Conservation (phyloP, 2,113 vertebrate species). For the Ailuropoda melanoleuca region DNA sequence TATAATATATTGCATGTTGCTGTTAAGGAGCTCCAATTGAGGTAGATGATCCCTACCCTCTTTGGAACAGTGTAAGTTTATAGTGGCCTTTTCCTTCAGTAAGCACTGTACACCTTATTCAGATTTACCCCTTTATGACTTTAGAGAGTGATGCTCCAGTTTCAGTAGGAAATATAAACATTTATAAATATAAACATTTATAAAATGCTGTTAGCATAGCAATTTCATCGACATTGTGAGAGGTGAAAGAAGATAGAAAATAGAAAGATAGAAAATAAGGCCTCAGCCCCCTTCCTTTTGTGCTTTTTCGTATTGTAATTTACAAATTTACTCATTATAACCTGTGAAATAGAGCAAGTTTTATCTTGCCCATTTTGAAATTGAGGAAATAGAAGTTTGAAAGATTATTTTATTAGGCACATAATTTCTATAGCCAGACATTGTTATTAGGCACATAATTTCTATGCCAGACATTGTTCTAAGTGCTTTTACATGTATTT, state of each 20-base stretch:
- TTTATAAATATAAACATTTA: neutral
- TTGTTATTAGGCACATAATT: conserved; percentile 40
- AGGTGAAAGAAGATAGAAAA: neutral
- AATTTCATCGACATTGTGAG: neutral
- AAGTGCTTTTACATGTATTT: conserved; percentile 18
- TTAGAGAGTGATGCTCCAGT: neutral
- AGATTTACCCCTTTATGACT: neutral
- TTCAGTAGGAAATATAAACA: neutral
- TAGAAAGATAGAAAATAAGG: neutral
- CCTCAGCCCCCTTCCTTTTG: neutral
- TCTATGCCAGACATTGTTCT: conserved; percentile 9
- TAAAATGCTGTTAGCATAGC: neutral
- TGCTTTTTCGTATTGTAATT: neutral
- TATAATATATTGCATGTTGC: neutral
- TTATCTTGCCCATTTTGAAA: conserved; percentile 36
- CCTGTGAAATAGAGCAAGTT: conserved; percentile 8
- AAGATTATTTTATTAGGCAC: conserved; percentile 37
- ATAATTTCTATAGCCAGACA: neutral
- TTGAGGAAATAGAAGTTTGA: neutral
- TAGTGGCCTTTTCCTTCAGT: neutral
- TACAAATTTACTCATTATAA: neutral
- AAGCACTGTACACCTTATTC: neutral
- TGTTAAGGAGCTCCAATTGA: conserved; percentile 20
- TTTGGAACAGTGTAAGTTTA: conserved; percentile 7
- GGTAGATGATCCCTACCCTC: conserved; percentile 18